Percentiles rank a stretch among this genome's conserved stretches.
These are phyloP conservation scores for Chrysotoxum bicinctum DNA, from an alignment of 2,888 invertebrate species.

Conservation along the genomic window DNA sequence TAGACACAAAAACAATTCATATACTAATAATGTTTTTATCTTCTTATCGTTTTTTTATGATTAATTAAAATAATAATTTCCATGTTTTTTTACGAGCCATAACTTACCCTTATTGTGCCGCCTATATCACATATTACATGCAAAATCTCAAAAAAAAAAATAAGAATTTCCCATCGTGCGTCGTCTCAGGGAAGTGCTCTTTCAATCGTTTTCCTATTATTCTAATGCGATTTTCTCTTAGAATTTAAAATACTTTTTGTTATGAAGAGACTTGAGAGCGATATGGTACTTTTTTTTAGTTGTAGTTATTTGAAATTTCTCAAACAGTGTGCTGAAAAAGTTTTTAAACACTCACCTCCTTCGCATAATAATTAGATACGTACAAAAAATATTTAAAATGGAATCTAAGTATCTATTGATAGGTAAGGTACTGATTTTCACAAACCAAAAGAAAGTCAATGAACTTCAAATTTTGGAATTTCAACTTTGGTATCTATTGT, in stretches of 20 bases:
- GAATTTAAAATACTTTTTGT: constrained; percentile 7
- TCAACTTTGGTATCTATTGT: background rate
- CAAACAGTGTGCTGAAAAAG: constrained; percentile 34
- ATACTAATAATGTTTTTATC: too few species aligned
- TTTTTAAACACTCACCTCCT: constrained; percentile 6
- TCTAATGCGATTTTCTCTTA: constrained; percentile 20
- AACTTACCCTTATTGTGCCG: background rate
- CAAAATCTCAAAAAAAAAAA: background rate
- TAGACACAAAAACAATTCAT: too few species aligned
- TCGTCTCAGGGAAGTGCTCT: background rate
- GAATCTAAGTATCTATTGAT: background rate
- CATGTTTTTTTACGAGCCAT: background rate
- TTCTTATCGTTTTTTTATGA: too few species aligned
- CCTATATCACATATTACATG: background rate
- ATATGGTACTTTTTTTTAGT: background rate
- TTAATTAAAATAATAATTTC: background rate
- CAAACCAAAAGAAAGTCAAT: constrained; percentile 7
- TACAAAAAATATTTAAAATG: background rate
- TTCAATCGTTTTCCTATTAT: background rate
- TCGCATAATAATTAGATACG: constrained; percentile 14
- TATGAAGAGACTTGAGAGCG: background rate
- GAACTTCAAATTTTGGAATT: constrained; percentile 27
- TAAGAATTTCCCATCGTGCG: constrained; percentile 10
- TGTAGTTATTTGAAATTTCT: background rate
- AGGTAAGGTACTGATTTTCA: background rate